These are phyloP conservation scores for Heliocidaris tuberculata DNA, from an alignment of 35 echinoderm and acorn worm species.

Conservation along the genomic window DNA sequence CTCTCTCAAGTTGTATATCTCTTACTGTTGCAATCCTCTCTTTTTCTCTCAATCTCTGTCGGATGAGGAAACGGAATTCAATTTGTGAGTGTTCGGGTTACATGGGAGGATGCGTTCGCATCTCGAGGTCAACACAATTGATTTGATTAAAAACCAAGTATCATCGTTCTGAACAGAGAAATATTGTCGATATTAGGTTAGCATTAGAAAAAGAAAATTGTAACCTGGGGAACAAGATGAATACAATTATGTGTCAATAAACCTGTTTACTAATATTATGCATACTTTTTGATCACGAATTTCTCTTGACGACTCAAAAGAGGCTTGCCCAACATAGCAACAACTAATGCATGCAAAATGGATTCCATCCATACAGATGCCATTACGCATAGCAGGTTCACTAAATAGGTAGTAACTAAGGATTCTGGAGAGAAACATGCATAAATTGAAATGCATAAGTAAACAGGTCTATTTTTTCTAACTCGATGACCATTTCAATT, in stretches of 20 bases:
- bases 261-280: no score
- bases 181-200: neutral
- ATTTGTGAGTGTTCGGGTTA: neutral
- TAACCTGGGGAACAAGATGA: neutral
- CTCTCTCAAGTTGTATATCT: neutral
- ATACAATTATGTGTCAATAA: neutral
- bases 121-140: neutral
- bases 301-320: no score
- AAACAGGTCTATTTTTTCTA: neutral
- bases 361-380: no score
- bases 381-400: no score
- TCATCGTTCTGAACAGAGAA: neutral
- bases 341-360: no score
- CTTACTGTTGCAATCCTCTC: neutral
- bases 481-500: neutral
- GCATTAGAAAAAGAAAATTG: neutral
- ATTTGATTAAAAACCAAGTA: slow-evolving; percentile 5
- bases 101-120: neutral
- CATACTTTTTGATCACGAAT: no score
- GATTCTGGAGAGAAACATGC: no score
- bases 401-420: no score
- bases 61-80: neutral
- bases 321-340: no score
- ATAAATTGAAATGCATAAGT: no score
- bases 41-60: neutral